Base-by-base conservation (phyloP, 1,140 invertebrate species). In the Brachionus asplanchnoidis region DNA sequence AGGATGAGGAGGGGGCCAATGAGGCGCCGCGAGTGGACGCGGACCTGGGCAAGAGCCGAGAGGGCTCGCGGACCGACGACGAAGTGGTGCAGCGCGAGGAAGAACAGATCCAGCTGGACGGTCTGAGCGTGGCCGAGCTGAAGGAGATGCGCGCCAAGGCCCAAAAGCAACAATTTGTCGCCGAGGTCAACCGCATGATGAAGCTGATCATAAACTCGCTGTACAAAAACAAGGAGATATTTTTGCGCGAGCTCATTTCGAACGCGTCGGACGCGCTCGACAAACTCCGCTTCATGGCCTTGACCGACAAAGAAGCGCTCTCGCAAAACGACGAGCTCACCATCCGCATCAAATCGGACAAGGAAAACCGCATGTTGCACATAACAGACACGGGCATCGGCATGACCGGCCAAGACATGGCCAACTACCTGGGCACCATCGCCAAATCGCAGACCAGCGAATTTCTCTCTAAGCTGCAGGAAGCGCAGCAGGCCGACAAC, bases 391-490 rank as follows among this genome's bases (percentile, higher is more conserved):
- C 96, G 28, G 98, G 98, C 88, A 94, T 99, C 86, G 98, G 97
- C 86, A 99, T 99, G 97, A 99, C 97, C 0, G 95, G 95, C 88
- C 90, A 93, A 84, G 97, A 99, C 88, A 90, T 99, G 4, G 92
- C 99, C 36, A 96, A 95, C 85, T 99, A 99, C 91, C 91, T 99
- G 53, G 98, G 98, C 86, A 99, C 98, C 20, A 99, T 99, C 86
- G 98, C 98, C 17, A 99, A 98, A 89, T 99, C 98, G 11, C 97
- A 98, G 85, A 99, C 98, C 0, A 96, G 96, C 6, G 98, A 99
- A 89, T 99, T 99, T 91, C 91, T 99, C 26, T 93, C 93, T 17
- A 98, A 98, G 90, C 93, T 99, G 91, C 94, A 85, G 66, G 68
- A 85, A 20, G 82, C 66, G 12, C 60, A 85, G 78, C 46, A 17